Evolutionary conservation across 2,113 vertebrate species (phyloP).

Genomic region (Phaetusa simplex): DNA sequence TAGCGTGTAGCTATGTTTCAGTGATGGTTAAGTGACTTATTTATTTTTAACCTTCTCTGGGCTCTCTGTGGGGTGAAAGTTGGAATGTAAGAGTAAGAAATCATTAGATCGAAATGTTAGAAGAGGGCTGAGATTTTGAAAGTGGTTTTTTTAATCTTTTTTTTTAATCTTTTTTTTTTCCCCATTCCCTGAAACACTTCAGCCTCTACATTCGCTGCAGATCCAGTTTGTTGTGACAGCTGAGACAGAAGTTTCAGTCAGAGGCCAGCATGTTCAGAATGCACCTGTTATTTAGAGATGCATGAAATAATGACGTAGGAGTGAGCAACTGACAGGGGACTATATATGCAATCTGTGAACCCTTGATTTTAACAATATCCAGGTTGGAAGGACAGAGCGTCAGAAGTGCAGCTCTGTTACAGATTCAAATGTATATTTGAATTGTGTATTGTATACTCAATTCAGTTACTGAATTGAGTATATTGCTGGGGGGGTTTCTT

Average conservation of each 20-base stretch:
- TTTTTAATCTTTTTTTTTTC: neutral
- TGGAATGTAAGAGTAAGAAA: neutral
- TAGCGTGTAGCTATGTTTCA: neutral
- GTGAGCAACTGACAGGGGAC: neutral
- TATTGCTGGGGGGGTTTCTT: neutral
- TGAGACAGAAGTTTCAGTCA: neutral
- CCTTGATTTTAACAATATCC: neutral
- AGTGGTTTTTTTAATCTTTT: neutral
- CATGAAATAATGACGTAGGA: neutral
- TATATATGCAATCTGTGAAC: neutral
- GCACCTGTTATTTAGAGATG: neutral
- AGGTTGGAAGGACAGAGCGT: neutral
- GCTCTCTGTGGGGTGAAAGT: neutral
- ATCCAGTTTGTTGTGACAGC: neutral
- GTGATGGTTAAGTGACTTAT: neutral
- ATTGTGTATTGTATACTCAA: too few species aligned
- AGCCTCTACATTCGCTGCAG: neutral
- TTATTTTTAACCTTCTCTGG: neutral
- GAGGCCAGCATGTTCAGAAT: neutral
- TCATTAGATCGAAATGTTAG: neutral
- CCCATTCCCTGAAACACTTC: neutral
- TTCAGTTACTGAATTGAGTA: too few species aligned
- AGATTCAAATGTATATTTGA: neutral
- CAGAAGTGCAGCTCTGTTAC: neutral
- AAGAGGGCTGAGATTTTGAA: neutral